These are phyloP conservation scores for Motacilla tschutschensis DNA, from an alignment of 2,113 vertebrate species.

Conservation along the genomic window DNA sequence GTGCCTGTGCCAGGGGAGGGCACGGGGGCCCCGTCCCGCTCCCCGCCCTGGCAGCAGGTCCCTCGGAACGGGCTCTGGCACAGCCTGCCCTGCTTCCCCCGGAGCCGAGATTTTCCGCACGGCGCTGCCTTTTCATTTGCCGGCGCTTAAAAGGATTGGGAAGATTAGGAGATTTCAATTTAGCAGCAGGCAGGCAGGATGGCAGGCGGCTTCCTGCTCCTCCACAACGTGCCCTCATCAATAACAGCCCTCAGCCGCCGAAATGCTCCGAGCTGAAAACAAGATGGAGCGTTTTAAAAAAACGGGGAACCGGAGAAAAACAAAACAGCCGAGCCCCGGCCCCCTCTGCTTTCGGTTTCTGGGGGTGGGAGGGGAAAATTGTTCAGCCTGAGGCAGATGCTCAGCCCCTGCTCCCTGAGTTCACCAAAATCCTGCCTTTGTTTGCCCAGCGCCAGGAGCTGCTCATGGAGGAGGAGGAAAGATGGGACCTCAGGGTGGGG, in stretches of 20 bases:
- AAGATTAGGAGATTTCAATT: conserved; percentile 42
- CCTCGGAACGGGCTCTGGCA: not conserved
- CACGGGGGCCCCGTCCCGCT: not conserved
- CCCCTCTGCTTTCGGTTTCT: not conserved
- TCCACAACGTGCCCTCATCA: not conserved
- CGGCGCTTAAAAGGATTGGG: conserved; percentile 42
- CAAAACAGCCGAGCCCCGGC: accelerated
- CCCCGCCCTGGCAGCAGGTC: not conserved
- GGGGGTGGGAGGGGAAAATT: not conserved
- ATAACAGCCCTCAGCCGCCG: not conserved
- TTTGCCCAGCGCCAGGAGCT: not conserved
- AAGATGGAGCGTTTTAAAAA: accelerated
- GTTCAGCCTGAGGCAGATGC: not conserved
- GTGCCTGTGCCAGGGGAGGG: accelerated
- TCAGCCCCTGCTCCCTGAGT: not conserved
- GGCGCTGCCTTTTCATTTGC: conserved; percentile 44
- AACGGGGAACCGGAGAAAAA: not conserved
- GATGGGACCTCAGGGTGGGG: not conserved
- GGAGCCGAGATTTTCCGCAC: not conserved
- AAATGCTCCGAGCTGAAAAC: not conserved
- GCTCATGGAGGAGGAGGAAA: not conserved
- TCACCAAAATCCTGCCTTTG: not conserved
- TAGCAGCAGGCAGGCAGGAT: conserved; percentile 33
- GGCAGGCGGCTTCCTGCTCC: conserved; percentile 37
- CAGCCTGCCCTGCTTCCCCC: not conserved